Percentiles rank a stretch among this genome's conserved stretches.
These are phyloP conservation scores for Gymnocephalus cernua DNA, from an alignment of 2,113 vertebrate species.

Conservation along the genomic window DNA sequence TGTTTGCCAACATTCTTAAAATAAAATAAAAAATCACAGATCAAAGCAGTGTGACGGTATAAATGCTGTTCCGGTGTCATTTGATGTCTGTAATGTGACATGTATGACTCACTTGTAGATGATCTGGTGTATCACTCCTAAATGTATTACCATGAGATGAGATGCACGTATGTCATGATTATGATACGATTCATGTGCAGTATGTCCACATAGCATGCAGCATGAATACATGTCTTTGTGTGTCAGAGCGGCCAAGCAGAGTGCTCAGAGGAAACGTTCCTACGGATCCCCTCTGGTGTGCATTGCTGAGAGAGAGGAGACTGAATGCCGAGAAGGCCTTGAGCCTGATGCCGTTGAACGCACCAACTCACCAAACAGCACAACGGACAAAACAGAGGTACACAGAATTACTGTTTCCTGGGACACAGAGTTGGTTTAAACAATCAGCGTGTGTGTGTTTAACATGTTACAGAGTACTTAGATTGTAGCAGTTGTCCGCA, in stretches of 20 bases:
- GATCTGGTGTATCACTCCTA: not conserved
- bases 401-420: not conserved
- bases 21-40: not conserved
- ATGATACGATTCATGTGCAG: conserved; percentile 25
- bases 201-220: conserved; percentile 15
- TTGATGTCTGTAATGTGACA: conserved; percentile 19
- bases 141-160: conserved; percentile 16
- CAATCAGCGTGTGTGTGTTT: not conserved
- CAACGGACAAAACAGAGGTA: conserved; percentile 81
- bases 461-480: not conserved
- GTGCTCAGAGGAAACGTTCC: conserved; percentile 69
- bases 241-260: conserved; percentile 75
- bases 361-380: conserved; percentile 31
- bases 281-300: conserved; percentile 69
- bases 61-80: not conserved
- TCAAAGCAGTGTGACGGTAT: not conserved
- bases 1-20: not conserved
- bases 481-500: not conserved
- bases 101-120: conserved; percentile 19
- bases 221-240: conserved; percentile 40
- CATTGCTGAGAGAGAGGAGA: conserved; percentile 85
- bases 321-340: conserved; percentile 32
- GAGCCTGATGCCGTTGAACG: conserved; percentile 53
- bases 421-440: not conserved
- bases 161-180: conserved; percentile 2